Base-by-base conservation (phyloP, 2,113 vertebrate species). In the Pavo muticus region DNA sequence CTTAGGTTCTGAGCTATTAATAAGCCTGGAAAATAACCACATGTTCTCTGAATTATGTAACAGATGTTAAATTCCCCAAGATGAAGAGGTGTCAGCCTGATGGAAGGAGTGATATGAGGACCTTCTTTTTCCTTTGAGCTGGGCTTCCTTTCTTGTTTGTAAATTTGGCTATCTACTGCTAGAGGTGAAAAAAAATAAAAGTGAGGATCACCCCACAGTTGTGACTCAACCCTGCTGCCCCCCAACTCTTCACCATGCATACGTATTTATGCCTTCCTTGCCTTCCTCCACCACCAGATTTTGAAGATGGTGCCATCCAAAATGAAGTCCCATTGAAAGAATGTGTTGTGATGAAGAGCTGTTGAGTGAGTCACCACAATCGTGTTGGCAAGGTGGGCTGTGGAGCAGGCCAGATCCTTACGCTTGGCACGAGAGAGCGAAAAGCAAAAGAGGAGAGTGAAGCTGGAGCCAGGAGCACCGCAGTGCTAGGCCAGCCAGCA, bases 51-150 rank as follows among this genome's bases (percentile, higher is more conserved):
- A 94, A 15, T 87, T 86, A 69, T 91, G 73, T 80, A 95, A 75
- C 95, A 97, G 96, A 94, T 95, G 94, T 95, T 84, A 14, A 93
- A 90, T 81, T 95, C 93, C 40, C 76, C 12, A 15, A 40, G 76
- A 93, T 90, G 91, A 95, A 93, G 94, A 96, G 90, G 94, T 96
- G 96, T 95, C 93, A 90, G 93, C 76, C 94, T 78, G 87, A 78
- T 93, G 94, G 96, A 96, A 96, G 90, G 84, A 93, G 69, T 95
- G 94, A 96, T 90, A 87, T 35, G 88, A 81, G 70, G 83, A 75
- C 73, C 72, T 93, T 81, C 90, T 71, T 92, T 90, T 90, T 67
- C 57, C 67, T 93, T 23, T 70, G 80, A 72, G 72, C 64, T 50
- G 75, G 7, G 15, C 47, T 85, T 78, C 83, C 89, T 32, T 42